These are phyloP conservation scores for Ephestia elutella DNA, from an alignment of 1,140 invertebrate species.

Conservation along the genomic window DNA sequence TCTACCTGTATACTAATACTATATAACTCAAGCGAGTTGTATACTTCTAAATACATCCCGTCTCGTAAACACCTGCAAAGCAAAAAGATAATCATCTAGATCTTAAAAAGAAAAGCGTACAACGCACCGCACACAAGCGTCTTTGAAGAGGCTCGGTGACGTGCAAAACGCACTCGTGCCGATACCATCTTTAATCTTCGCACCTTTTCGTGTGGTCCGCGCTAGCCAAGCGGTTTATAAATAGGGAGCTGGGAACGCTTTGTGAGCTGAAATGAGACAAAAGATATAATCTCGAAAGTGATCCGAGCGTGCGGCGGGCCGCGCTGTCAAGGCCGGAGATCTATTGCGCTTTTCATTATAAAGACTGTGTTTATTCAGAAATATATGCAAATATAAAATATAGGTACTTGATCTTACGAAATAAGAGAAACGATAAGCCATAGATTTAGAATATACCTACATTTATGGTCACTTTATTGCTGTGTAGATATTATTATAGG, in stretches of 20 bases:
- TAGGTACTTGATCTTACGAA: too few species aligned
- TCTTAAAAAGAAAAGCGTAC: constrained; percentile 29
- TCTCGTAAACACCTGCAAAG: constrained; percentile 15
- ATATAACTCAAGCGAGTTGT: too few species aligned
- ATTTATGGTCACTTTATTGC: too few species aligned
- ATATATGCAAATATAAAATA: background rate
- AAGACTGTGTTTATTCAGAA: background rate
- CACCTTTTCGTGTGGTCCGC: constrained; percentile 60
- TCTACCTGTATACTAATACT: too few species aligned
- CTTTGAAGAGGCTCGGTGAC: constrained; percentile 44
- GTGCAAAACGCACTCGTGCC: constrained; percentile 56
- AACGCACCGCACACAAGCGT: constrained; percentile 36
- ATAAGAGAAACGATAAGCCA: too few species aligned
- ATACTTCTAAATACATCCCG: too few species aligned
- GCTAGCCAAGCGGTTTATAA: constrained; percentile 55
- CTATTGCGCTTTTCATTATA: constrained; percentile 54
- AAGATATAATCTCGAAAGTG: constrained; percentile 66
- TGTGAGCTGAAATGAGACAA: constrained; percentile 67
- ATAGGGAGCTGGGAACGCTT: constrained; percentile 54
- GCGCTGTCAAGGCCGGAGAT: constrained; percentile 38
- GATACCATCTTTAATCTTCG: constrained; percentile 72
- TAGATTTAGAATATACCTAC: too few species aligned
- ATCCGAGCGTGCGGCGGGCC: constrained; percentile 46
- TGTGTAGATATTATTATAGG: too few species aligned
- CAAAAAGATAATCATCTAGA: background rate